Conservation (phyloP, 30 jellyfish, hydroid and myxozoan genomes). For the Chrysaora quinquecirrha region DNA sequence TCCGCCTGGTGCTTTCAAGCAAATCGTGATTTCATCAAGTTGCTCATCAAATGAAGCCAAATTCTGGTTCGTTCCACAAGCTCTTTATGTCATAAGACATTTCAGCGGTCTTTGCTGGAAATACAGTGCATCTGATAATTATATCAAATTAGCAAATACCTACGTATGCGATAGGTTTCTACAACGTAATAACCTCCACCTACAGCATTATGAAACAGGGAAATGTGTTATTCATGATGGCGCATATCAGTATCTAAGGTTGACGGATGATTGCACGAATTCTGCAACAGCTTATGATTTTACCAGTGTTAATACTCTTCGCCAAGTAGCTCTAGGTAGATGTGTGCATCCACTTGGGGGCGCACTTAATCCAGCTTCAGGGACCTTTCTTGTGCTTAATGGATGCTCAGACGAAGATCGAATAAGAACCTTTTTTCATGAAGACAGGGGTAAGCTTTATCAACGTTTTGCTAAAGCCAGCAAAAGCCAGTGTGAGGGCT, state of each 20-base stretch:
- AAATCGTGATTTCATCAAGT: constrained; percentile 9
- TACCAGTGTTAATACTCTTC: not conserved
- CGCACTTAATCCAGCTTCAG: not conserved
- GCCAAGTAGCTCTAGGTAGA: not conserved
- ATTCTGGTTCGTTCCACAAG: constrained; percentile 32
- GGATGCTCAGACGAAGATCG: constrained; percentile 9
- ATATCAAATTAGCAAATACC: constrained; percentile 10
- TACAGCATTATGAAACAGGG: constrained; percentile 36
- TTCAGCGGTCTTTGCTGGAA: constrained; percentile 44
- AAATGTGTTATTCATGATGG: constrained; percentile 19
- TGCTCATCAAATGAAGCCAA: not conserved
- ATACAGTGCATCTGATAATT: not conserved
- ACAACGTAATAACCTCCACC: constrained; percentile 5
- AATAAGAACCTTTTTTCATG: not conserved
- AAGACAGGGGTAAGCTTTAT: constrained; percentile 5
- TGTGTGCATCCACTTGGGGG: constrained; percentile 22
- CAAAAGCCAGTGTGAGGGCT: too few relatives aligned
- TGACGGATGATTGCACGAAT: constrained; percentile 28
- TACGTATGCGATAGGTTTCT: constrained; percentile 47
- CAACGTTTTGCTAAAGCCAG: too few relatives aligned
- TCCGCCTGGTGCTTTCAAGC: not conserved
- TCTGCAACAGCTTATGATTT: constrained; percentile 6
- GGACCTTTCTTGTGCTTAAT: constrained; percentile 1
- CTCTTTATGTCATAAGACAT: constrained; percentile 20
- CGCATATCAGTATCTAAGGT: not conserved